Conservation (phyloP, 92 coral and sea anemone genomes). For the Phymanthus crucifer region DNA sequence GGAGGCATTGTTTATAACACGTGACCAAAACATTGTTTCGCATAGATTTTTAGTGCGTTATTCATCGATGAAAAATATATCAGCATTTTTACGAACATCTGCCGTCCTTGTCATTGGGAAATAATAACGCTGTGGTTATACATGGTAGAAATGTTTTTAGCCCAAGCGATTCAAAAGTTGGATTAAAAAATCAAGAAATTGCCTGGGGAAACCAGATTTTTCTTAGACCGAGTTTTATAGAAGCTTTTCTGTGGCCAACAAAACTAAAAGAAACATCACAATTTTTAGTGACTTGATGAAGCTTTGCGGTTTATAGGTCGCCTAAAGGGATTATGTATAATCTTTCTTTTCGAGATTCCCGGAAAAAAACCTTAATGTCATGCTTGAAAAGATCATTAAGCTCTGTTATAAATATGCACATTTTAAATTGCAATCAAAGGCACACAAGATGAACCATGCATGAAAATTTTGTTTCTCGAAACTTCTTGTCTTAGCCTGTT, state of each 20-base stretch:
- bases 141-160: background rate
- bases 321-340: background rate
- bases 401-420: background rate
- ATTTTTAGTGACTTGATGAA: background rate
- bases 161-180: background rate
- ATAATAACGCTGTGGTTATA: background rate
- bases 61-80: background rate
- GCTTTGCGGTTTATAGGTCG: background rate
- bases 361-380: background rate
- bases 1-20: background rate
- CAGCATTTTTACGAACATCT: slow-evolving; percentile 19
- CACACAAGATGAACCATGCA: background rate
- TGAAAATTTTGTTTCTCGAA: background rate
- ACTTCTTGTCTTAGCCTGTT: background rate
- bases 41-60: background rate
- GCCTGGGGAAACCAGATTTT: background rate
- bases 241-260: background rate
- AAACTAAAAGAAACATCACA: too few relatives aligned
- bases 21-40: slow-evolving; percentile 17
- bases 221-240: background rate
- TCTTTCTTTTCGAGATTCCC: background rate
- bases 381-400: background rate
- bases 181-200: background rate
- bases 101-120: background rate
- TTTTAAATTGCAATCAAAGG: background rate